Evolutionary conservation across 2,888 invertebrate genomes (phyloP).

Genomic region (Stenodera caucasica): DNA sequence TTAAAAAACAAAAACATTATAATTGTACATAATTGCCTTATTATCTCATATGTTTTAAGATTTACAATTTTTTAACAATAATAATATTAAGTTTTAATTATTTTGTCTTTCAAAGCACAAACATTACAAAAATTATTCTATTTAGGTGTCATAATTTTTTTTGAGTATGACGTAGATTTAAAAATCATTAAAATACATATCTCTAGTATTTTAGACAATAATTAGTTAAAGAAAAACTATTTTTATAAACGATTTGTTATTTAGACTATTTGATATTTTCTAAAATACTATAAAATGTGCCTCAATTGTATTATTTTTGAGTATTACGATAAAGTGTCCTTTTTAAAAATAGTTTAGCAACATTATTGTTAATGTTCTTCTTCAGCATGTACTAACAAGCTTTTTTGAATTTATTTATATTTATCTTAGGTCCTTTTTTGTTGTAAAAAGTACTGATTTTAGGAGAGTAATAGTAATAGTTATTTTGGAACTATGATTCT

Average conservation of each 20-base stretch:
- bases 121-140: neutral
- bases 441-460: conserved; percentile 8
- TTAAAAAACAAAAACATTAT: too few species aligned
- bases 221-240: neutral
- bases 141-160: too few species aligned
- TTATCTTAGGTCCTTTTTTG: neutral
- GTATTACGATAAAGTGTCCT: conserved; percentile 4
- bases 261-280: neutral
- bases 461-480: neutral
- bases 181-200: neutral
- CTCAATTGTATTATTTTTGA: neutral
- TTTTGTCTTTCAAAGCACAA: conserved; percentile 6
- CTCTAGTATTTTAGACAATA: conserved; percentile 5
- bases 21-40: neutral
- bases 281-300: neutral
- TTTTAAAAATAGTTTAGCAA: neutral
- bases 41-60: neutral
- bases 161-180: too few species aligned
- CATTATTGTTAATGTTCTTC: neutral
- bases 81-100: neutral
- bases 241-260: neutral
- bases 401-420: neutral
- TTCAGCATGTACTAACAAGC: conserved; percentile 3
- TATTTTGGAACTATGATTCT: neutral
- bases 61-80: neutral